Evolutionary conservation across 1,140 invertebrate species (phyloP), one percentile per base, ranked within the genome.

Genomic region (Octopus sinensis): DNA sequence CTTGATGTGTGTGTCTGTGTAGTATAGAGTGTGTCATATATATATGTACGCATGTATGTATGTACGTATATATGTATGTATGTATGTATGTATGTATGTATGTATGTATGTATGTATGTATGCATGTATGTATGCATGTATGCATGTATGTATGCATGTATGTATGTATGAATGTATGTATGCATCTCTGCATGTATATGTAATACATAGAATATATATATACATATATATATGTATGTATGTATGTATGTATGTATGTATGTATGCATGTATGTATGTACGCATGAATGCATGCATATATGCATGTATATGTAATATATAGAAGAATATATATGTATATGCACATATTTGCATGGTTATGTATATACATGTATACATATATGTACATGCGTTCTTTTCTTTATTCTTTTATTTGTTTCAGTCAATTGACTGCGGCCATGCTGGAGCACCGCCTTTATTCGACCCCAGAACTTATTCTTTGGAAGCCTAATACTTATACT

Each of bases 41-140:
- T 71, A 62, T 75, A 75, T 80, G 56, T 75, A 80, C 75, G 79
- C 4, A 73, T 80, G 79, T 80, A 43, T 30, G 79, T 71, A 80
- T 80, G 79, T 51, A 80, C 54, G 79, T 52, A 4, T 71, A 68
- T 53, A 5, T 80, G 4, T 75, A 73, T 80, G 62, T 73, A 43
- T 75, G 56, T 75, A 80, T 80, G 56, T 80, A 75, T 75, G 56
- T 73, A 71, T 80, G 71, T 75, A 71, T 80, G 56, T 75, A 80
- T 62, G 23, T 43, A 78, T 78, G 51, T 78, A 81, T 78, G 75
- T 78, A 78, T 81, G 80, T 78, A 68, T 81, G 80, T 81, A 81
- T 81, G 80, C 78, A 81, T 81, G 80, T 54, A 80, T 78, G 76
- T 78, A 81, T 81, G 75, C 78, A 81, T 78, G 80, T 81, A 78